Conservation (phyloP, 2,113 vertebrate genomes). For the Myotis davidii region DNA sequence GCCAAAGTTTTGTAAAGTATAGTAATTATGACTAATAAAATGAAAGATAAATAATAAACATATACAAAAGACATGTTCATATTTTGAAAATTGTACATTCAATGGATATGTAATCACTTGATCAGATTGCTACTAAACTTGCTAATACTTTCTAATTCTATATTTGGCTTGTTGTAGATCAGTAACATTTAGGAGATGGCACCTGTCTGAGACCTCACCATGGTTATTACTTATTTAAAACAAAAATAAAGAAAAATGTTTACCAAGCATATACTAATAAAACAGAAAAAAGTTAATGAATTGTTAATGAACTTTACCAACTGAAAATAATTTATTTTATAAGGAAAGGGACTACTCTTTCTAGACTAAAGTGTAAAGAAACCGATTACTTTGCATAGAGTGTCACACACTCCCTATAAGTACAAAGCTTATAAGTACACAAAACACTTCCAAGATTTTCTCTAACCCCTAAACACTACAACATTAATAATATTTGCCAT, state of each 20-base stretch:
- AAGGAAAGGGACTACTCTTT: neutral
- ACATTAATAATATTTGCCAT: neutral
- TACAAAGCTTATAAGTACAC: neutral
- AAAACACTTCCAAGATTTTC: neutral
- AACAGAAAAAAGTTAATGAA: neutral
- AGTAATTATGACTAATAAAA: conserved; percentile 22
- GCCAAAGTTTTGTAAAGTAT: neutral
- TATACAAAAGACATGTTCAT: neutral
- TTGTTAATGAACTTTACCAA: neutral
- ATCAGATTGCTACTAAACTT: neutral
- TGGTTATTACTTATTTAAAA: neutral
- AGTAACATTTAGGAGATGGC: neutral
- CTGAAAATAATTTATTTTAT: neutral
- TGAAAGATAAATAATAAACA: neutral
- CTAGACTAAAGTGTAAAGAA: neutral
- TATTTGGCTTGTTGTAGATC: neutral
- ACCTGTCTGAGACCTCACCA: neutral
- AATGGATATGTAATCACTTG: neutral
- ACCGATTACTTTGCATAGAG: neutral
- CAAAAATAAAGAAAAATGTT: neutral
- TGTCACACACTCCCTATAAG: neutral
- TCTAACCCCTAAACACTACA: neutral
- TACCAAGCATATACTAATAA: neutral
- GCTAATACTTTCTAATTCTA: neutral
- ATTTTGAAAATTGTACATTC: neutral